Evolutionary conservation across 2,888 invertebrate species (phyloP).

Genomic region (Perithous albicinctus): DNA sequence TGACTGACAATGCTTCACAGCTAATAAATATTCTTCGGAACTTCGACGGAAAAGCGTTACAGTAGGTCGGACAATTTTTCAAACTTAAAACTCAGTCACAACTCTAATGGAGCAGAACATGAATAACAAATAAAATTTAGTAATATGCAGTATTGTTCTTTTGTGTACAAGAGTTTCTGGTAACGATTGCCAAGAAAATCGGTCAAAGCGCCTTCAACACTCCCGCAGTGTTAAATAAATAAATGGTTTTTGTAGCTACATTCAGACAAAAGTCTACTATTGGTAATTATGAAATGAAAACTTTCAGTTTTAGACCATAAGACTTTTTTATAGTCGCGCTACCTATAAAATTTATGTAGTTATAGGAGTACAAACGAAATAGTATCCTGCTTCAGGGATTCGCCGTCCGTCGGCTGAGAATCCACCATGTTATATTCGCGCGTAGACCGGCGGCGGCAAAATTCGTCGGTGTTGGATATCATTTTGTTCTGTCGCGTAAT

Average conservation of each 20-base stretch:
- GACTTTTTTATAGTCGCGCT: too few species aligned
- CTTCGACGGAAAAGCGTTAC: neutral
- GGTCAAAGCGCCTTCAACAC: neutral
- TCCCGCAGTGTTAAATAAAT: neutral
- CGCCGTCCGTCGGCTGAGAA: conserved; percentile 7
- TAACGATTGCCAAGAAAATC: neutral
- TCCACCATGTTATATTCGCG: conserved; percentile 18
- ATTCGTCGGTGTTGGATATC: neutral
- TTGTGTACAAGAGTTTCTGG: neutral
- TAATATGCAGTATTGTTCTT: neutral
- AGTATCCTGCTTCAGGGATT: neutral
- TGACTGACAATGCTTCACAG: neutral
- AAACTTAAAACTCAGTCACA: neutral
- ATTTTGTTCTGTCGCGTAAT: neutral
- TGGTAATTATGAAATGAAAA: too few species aligned
- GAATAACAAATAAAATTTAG: neutral
- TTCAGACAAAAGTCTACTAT: too few species aligned
- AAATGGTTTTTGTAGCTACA: neutral
- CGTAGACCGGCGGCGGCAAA: neutral
- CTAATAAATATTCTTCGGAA: conserved; percentile 1
- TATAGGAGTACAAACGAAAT: too few species aligned
- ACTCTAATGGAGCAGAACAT: neutral
- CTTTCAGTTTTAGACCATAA: too few species aligned
- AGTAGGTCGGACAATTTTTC: neutral
- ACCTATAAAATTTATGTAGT: too few species aligned